Evolutionary conservation across 2,113 vertebrate species (phyloP).

Genomic region (Xenotilapia caudafasciata): DNA sequence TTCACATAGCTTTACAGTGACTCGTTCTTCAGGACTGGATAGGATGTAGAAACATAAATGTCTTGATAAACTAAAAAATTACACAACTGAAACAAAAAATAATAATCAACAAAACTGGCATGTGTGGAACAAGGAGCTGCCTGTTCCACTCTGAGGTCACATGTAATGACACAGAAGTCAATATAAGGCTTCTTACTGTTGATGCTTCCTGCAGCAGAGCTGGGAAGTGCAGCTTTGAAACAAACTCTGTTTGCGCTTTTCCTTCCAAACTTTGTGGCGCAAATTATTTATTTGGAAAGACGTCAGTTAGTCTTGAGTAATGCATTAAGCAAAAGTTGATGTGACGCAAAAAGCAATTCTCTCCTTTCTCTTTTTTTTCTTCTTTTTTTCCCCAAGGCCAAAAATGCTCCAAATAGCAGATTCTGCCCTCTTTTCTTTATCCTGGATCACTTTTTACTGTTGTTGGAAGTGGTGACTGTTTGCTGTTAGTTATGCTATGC

Average conservation of each 20-base stretch:
- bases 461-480: background rate
- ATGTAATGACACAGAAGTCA: background rate
- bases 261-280: background rate
- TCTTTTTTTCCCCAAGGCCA: background rate
- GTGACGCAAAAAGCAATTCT: background rate
- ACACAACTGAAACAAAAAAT: background rate
- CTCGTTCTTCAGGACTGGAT: background rate
- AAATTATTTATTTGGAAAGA: background rate
- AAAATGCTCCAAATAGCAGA: background rate
- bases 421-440: background rate
- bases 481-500: background rate
- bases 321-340: background rate
- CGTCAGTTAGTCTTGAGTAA: background rate
- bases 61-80: background rate
- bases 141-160: background rate
- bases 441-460: background rate
- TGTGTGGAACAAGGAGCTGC: background rate
- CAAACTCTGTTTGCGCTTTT: background rate
- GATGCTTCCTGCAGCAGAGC: background rate
- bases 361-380: background rate
- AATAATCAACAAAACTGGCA: background rate
- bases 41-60: background rate
- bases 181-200: background rate
- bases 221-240: background rate
- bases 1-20: background rate